Conservation (phyloP, 1,140 invertebrate species). For the Pseudomyrmex gracilis region DNA sequence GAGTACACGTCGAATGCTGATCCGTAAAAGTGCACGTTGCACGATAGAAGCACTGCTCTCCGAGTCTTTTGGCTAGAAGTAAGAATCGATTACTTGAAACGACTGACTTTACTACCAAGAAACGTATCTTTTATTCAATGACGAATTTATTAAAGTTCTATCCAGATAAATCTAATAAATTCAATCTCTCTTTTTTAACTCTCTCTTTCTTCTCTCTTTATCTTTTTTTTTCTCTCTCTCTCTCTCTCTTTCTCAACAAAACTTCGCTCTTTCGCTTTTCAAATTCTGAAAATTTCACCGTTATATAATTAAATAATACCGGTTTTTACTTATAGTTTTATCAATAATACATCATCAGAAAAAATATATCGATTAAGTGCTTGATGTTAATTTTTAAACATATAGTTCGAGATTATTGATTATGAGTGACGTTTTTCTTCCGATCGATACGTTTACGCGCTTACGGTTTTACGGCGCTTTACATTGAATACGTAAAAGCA, state of each 20-base stretch:
- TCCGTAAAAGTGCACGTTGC: slow-evolving; percentile 92
- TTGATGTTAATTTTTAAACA: background rate
- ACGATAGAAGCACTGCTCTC: slow-evolving; percentile 93
- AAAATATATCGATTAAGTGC: slow-evolving; percentile 1
- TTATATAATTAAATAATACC: background rate
- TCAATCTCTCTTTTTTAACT: slow-evolving; percentile 10
- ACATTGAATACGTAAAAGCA: slow-evolving; percentile 28
- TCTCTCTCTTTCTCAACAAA: no score
- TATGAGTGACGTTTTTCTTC: background rate
- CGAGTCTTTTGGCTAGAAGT: slow-evolving; percentile 91
- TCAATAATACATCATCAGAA: background rate
- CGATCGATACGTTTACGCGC: slow-evolving; percentile 10
- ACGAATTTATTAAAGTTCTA: slow-evolving; percentile 21
- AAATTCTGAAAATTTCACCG: background rate
- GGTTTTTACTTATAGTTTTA: background rate
- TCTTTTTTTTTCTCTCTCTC: no score
- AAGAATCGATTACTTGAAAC: slow-evolving; percentile 24
- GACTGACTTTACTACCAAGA: slow-evolving; percentile 1
- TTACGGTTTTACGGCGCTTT: slow-evolving; percentile 10
- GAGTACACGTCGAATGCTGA: slow-evolving; percentile 91
- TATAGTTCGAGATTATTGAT: background rate
- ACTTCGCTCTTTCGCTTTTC: background rate
- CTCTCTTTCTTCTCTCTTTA: background rate
- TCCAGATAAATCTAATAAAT: background rate
- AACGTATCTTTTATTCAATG: slow-evolving; percentile 46